Evolutionary conservation across 2,888 invertebrate genomes (phyloP).

Genomic region (Drosophila recens): DNA sequence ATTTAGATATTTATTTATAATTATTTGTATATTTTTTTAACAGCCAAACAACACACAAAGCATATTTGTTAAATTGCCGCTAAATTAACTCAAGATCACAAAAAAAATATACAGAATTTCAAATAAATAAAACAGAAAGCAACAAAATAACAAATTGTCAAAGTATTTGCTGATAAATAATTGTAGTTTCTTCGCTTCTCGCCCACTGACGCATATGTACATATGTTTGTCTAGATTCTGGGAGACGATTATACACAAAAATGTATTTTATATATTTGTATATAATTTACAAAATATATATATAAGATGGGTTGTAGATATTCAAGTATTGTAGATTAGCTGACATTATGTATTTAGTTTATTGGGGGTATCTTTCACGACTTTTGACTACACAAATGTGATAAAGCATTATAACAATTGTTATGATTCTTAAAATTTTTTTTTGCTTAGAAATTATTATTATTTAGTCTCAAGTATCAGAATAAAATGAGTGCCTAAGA

Average conservation of each 20-base stretch:
- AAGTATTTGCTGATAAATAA: conserved; percentile 55
- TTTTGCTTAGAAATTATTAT: too few relatives aligned
- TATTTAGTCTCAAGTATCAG: too few relatives aligned
- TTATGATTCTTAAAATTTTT: neutral
- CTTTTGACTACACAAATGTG: conserved; percentile 9
- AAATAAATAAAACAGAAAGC: conserved; percentile 2
- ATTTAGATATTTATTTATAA: conserved; percentile 60
- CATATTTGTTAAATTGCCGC: conserved; percentile 70
- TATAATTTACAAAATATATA: conserved; percentile 5
- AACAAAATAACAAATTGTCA: conserved; percentile 55
- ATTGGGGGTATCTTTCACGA: conserved; percentile 11
- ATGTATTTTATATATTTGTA: conserved; percentile 1
- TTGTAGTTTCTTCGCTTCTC: conserved; percentile 26
- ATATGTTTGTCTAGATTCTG: neutral
- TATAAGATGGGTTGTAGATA: conserved; percentile 1
- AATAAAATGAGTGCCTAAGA: too few relatives aligned
- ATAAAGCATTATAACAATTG: conserved; percentile 11
- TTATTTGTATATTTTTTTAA: conserved; percentile 20
- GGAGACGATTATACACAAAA: conserved; percentile 29
- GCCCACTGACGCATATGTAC: conserved; percentile 33
- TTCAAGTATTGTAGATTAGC: conserved; percentile 5
- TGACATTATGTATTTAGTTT: conserved; percentile 13
- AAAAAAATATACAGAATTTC: conserved; percentile 6
- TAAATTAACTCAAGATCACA: conserved; percentile 65
- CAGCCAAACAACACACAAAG: conserved; percentile 33